These are phyloP conservation scores for Orchesella flavescens DNA, from an alignment of 2,888 invertebrate genomes.

Conservation along the genomic window DNA sequence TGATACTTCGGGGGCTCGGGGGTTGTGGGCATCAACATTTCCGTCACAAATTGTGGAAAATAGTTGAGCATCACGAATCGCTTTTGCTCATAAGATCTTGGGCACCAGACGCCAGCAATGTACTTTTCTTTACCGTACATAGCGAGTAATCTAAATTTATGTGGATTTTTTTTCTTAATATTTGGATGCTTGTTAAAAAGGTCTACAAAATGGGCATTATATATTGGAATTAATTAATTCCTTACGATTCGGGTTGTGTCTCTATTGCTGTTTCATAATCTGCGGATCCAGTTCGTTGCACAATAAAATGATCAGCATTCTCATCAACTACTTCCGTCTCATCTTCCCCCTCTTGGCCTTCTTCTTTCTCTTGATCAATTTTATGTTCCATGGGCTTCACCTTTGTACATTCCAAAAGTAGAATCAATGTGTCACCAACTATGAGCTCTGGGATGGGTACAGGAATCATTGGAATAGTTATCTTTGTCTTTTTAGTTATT, in stretches of 20 bases:
- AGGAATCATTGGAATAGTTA: slow-evolving; percentile 54
- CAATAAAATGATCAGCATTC: slow-evolving; percentile 68
- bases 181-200: too few relatives aligned
- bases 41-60: slow-evolving; percentile 70
- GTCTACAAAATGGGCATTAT: too few relatives aligned
- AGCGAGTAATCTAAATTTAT: slow-evolving; percentile 63
- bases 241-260: slow-evolving; percentile 69
- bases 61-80: slow-evolving; percentile 70
- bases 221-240: not conserved
- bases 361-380: slow-evolving; percentile 45
- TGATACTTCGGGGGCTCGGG: slow-evolving; percentile 64
- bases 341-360: slow-evolving; percentile 14
- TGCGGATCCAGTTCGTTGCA: slow-evolving; percentile 65
- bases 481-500: slow-evolving; percentile 14
- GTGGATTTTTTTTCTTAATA: too few relatives aligned
- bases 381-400: slow-evolving; percentile 6
- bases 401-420: slow-evolving; percentile 67
- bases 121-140: slow-evolving; percentile 67
- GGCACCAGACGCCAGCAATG: slow-evolving; percentile 69
- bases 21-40: slow-evolving; percentile 64
- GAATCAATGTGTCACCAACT: slow-evolving; percentile 68
- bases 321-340: slow-evolving; percentile 24
- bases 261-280: slow-evolving; percentile 65
- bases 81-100: slow-evolving; percentile 68
- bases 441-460: slow-evolving; percentile 63